These are phyloP conservation scores for Zoroaster sp. DNA, from an alignment of 53 echinoderm and acorn worm species.

Conservation along the genomic window DNA sequence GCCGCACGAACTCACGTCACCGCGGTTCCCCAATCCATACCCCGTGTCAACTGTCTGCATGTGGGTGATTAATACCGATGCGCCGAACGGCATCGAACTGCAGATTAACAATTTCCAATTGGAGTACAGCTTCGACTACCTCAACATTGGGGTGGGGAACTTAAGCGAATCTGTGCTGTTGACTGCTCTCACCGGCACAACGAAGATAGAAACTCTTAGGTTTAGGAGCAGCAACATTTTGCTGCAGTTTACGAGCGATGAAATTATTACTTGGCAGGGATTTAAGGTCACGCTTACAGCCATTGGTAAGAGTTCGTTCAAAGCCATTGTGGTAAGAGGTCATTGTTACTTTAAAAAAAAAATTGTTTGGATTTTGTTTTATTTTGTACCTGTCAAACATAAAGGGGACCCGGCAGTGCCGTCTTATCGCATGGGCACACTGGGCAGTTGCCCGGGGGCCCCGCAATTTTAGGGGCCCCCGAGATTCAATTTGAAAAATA, in stretches of 20 bases:
- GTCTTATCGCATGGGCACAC: no score
- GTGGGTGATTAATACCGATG: not conserved
- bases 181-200: not conserved
- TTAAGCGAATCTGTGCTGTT: not conserved
- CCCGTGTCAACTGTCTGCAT: not conserved
- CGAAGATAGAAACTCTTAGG: not conserved
- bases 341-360: no score
- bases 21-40: not conserved
- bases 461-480: no score
- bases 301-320: not conserved
- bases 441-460: no score
- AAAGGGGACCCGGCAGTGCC: no score
- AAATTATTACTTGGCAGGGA: not conserved
- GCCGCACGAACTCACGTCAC: not conserved
- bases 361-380: no score
- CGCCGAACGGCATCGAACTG: not conserved
- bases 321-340: no score
- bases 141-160: not conserved
- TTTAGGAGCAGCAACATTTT: not conserved
- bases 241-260: not conserved
- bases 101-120: not conserved
- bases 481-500: no score
- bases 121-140: conserved; percentile 7
- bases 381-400: no score
- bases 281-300: not conserved